A percentile compares a stretch with the other conserved stretches of the same genome.
These are phyloP conservation scores for Recurvirostra avosetta DNA, from an alignment of 2,113 vertebrate species.

Conservation along the genomic window DNA sequence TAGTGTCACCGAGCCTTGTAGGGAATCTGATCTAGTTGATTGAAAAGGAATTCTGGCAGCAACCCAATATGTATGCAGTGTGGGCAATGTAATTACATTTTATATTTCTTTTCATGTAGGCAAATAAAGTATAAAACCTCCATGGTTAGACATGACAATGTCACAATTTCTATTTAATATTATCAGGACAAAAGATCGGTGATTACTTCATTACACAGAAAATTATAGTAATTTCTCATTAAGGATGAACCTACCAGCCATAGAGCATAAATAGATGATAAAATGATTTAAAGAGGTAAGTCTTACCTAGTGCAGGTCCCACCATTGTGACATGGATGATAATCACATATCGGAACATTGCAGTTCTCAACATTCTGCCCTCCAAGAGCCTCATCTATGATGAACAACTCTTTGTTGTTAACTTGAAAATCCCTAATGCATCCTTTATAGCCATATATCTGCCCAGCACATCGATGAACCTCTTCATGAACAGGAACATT, in stretches of 20 bases:
- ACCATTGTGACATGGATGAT: slow-evolving; percentile 80
- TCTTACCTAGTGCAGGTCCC: slow-evolving; percentile 82
- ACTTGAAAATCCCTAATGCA: slow-evolving; percentile 83
- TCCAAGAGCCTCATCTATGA: slow-evolving; percentile 73
- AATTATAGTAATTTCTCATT: not conserved
- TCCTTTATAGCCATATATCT: slow-evolving; percentile 72
- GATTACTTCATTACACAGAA: not conserved
- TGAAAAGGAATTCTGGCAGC: not conserved
- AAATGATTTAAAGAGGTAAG: not conserved
- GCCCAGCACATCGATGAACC: slow-evolving; percentile 45
- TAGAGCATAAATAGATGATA: not conserved
- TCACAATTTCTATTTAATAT: not conserved
- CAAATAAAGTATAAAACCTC: not conserved
- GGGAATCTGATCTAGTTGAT: not conserved
- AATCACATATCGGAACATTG: slow-evolving; percentile 74
- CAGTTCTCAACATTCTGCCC: slow-evolving; percentile 84
- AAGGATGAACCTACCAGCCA: not conserved
- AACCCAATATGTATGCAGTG: not conserved
- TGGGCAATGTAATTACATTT: not conserved
- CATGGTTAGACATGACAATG: not conserved
- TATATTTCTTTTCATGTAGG: not conserved
- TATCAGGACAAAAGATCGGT: not conserved
- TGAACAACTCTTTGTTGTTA: slow-evolving; percentile 77
- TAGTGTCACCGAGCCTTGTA: not conserved
- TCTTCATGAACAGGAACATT: slow-evolving; percentile 73